phyloP scores from a whole-genome alignment of 2,797 vertebrate genomes.

The Xenentodon cancila region DNA sequence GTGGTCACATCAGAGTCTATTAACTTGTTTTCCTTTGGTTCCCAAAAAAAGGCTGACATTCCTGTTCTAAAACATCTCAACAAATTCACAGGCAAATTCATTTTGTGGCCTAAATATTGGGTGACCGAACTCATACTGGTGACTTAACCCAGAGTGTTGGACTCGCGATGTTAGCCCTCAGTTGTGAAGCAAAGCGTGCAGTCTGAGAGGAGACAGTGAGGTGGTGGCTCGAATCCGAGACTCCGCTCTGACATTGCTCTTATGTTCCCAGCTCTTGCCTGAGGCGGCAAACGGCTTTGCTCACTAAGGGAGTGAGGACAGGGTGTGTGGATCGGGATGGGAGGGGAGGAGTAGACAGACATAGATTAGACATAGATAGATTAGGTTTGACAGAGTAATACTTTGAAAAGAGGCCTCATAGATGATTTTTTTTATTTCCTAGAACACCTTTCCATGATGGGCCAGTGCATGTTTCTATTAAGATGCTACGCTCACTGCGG shows the following conservation, averaged over 20 bases:
- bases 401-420: constrained; percentile 75
- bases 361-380: constrained; percentile 73
- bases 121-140: constrained; percentile 36
- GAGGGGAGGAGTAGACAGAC: constrained; percentile 60
- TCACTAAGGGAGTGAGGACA: constrained; percentile 60
- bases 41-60: constrained; percentile 21
- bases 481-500: constrained; percentile 60
- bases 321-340: constrained; percentile 33
- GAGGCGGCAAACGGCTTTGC: constrained; percentile 78
- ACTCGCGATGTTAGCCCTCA: constrained; percentile 32
- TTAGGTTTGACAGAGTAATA: constrained; percentile 79
- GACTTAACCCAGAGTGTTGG: constrained; percentile 39
- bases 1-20: constrained; percentile 71
- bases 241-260: constrained; percentile 79
- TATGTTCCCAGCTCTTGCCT: constrained; percentile 80
- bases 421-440: constrained; percentile 75
- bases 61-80: constrained; percentile 11
- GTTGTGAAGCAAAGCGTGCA: constrained; percentile 36
- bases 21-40: constrained; percentile 57
- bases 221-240: constrained; percentile 58
- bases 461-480: constrained; percentile 74
- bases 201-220: constrained; percentile 55
- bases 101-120: constrained; percentile 29
- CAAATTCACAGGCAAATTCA: constrained; percentile 40
- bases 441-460: constrained; percentile 74